Conservation (phyloP, 2,113 vertebrate species). For the Protomyctophum bolini region DNA sequence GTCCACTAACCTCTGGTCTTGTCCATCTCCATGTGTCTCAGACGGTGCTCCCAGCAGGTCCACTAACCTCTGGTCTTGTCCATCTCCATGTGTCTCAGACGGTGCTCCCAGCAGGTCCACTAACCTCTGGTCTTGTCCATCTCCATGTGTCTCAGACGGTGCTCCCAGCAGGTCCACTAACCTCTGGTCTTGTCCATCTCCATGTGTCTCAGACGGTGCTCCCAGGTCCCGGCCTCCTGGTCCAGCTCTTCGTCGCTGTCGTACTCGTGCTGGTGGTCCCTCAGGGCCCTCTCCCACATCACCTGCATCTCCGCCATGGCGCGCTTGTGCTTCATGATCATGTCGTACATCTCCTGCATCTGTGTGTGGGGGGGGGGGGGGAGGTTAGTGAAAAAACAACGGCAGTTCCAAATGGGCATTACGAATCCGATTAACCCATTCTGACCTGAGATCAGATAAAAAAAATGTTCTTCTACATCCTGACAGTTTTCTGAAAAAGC, state of each 20-base stretch:
- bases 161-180: constrained; percentile 42
- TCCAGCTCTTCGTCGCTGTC: constrained; percentile 98
- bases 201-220: constrained; percentile 94
- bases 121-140: no score
- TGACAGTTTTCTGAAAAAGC: no score
- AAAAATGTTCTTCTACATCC: no score
- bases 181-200: constrained; percentile 98
- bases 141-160: no score
- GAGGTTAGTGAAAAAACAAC: not conserved
- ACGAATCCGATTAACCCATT: no score
- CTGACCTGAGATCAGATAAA: no score
- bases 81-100: no score
- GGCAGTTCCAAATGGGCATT: not conserved
- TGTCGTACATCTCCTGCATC: constrained; percentile 99
- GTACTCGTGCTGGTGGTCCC: constrained; percentile 92
- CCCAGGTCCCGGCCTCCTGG: constrained; percentile 89
- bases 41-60: no score
- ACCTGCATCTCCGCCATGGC: constrained; percentile 97
- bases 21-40: no score
- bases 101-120: no score
- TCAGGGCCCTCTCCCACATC: constrained; percentile 93
- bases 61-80: no score
- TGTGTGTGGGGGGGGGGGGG: constrained; percentile 43
- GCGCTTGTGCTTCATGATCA: constrained; percentile 97
- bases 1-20: no score